phyloP scores from a whole-genome alignment of 2,113 vertebrate species.

The Haemorhous mexicanus region DNA sequence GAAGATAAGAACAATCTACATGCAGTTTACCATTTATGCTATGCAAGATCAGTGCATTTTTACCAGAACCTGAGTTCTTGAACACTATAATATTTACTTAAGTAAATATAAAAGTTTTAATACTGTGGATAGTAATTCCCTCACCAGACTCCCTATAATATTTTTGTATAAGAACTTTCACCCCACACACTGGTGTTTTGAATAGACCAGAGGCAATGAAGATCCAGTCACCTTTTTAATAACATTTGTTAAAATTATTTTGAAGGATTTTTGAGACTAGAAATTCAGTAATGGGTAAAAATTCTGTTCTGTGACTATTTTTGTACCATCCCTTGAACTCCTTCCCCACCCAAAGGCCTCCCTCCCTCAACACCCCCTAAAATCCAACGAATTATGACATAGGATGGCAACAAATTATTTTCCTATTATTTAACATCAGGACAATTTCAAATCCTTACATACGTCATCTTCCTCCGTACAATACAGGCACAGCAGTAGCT shows the following conservation, averaged over 20 bases:
- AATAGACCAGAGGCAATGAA: not conserved
- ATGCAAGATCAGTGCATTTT: not conserved
- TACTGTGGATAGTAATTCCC: not conserved
- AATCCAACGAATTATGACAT: not conserved
- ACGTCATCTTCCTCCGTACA: not conserved
- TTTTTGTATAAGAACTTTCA: not conserved
- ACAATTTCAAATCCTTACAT: not conserved
- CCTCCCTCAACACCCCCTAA: rapidly evolving
- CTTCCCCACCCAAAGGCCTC: too few species aligned
- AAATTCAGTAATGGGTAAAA: not conserved
- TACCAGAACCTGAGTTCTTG: not conserved
- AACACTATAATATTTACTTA: not conserved
- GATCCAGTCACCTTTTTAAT: not conserved
- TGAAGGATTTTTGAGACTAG: not conserved
- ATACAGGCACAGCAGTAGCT: not conserved
- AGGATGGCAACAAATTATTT: not conserved
- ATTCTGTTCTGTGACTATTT: not conserved
- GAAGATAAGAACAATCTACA: not conserved
- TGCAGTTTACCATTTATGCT: not conserved
- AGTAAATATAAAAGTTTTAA: not conserved
- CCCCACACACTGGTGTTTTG: not conserved
- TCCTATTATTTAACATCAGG: not conserved
- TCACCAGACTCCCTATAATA: not conserved
- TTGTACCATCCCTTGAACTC: not conserved
- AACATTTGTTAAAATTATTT: not conserved